phyloP scores from a whole-genome alignment of 2,888 invertebrate species.

The Ptilodon capucinus region DNA sequence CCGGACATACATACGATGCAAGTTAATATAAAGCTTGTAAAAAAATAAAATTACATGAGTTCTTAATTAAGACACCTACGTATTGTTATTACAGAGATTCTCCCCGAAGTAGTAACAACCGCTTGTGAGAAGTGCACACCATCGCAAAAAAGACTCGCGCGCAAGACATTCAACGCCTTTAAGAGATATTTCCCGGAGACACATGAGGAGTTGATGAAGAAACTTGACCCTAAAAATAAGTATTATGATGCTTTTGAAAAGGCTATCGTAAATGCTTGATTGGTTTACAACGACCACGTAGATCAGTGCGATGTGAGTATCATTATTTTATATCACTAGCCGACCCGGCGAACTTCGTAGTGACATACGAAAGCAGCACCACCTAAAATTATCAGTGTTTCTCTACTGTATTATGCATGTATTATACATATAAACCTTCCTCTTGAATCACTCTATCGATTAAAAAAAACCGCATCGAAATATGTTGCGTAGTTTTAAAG shows the following conservation, averaged over 20 bases:
- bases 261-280: conserved; percentile 45
- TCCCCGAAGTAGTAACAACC: conserved; percentile 57
- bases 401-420: too few species aligned
- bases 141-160: conserved; percentile 74
- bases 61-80: background rate
- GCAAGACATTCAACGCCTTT: conserved; percentile 84
- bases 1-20: too few species aligned
- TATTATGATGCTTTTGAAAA: conserved; percentile 73
- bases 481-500: too few species aligned
- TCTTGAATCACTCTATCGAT: too few species aligned
- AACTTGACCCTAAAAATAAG: conserved; percentile 85
- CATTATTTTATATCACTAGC: background rate
- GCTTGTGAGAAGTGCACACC: conserved; percentile 59
- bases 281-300: background rate
- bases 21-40: too few species aligned
- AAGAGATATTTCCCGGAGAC: conserved; percentile 83
- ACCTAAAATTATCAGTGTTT: too few species aligned
- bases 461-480: too few species aligned
- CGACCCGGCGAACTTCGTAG: background rate
- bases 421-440: too few species aligned
- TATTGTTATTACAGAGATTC: conserved; percentile 38
- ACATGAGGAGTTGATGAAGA: conserved; percentile 84
- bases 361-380: too few species aligned
- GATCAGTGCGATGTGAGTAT: conserved; percentile 12
- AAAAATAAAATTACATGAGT: too few species aligned